These are phyloP conservation scores for Psittacula cyanocephala DNA, from an alignment of 2,113 vertebrate species.

Conservation along the genomic window DNA sequence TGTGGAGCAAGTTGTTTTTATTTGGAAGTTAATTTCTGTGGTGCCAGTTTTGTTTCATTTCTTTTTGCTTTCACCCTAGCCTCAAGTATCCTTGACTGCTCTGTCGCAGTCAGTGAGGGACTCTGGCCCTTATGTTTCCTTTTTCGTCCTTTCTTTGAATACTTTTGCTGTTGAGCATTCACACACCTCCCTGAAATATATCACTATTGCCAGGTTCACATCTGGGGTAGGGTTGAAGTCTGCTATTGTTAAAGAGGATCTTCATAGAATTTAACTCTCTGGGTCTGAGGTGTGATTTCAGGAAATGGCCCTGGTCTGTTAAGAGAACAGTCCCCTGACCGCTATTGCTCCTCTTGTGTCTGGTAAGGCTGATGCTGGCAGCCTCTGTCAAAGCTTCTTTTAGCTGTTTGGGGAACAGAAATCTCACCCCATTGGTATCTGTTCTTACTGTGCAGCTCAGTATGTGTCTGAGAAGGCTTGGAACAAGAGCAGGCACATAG, in stretches of 20 bases:
- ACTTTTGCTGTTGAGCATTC: background rate
- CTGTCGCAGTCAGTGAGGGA: background rate
- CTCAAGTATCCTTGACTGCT: background rate
- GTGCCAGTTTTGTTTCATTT: background rate
- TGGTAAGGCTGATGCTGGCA: background rate
- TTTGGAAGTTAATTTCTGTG: background rate
- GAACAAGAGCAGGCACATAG: background rate
- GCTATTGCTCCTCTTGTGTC: background rate
- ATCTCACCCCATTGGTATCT: background rate
- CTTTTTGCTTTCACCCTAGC: background rate
- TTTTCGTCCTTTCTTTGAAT: background rate
- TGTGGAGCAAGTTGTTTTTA: background rate
- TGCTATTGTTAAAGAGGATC: background rate
- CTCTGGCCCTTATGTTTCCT: background rate
- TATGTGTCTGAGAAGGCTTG: background rate
- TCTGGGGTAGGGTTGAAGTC: background rate
- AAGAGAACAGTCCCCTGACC: background rate
- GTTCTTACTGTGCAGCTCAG: background rate
- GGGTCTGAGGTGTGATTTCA: background rate
- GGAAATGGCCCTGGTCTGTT: background rate
- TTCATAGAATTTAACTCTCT: background rate
- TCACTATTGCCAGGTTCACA: background rate
- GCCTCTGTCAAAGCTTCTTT: background rate
- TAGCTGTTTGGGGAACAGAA: background rate
- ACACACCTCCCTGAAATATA: background rate